Evolutionary conservation across 2,888 invertebrate species (phyloP), one percentile per base, ranked within the genome.

Genomic region (Aphelenchoides bicaudatus): DNA sequence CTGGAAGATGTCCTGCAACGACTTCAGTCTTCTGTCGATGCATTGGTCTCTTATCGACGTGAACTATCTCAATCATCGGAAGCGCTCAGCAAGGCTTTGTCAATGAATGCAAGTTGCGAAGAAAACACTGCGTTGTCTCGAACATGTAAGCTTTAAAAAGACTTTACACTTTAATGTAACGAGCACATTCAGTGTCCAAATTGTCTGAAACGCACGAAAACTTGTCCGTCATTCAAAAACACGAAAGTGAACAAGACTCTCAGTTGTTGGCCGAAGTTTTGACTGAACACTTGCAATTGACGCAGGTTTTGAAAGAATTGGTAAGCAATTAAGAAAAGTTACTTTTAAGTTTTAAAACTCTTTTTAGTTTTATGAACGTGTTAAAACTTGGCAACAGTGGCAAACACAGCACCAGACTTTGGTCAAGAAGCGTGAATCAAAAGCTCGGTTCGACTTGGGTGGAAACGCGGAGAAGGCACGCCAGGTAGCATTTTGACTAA

Each of bases 371-470:
- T 85, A 84, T 73, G 87, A 87, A 74, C 81, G 87, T 53, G 86
- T 86, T 2, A 86, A 90, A 84, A 87, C 89, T 16, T 94, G 92
- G 82, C 94, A 96, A 82, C 89, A 88, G 78, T 96, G 96, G 91
- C 93, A 98, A 80, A 91, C 92, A 80, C 90, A 94, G 29, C 91
- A 94, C 81, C 87, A 90, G 83, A 90, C 88, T 82, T 82, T 99
- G 64, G 90, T 88, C 19, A 91, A 91, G 80, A 88, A 94, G 78
- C 86, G 94, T 56, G 96, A 99, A 80, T 87, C 87, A 73, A 93
- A 93, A 80, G 89, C 90, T 0, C 90, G 92, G 46, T 84, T 90
- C 39, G 94, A 96, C 78, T 83, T 92, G 61, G 87, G 89, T 13
- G 89, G 90, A 72, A 87, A 91, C 66, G 86, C 86, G 2, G 96